Conservation (phyloP, 2,113 vertebrate genomes). For the Syngnathus floridae region DNA sequence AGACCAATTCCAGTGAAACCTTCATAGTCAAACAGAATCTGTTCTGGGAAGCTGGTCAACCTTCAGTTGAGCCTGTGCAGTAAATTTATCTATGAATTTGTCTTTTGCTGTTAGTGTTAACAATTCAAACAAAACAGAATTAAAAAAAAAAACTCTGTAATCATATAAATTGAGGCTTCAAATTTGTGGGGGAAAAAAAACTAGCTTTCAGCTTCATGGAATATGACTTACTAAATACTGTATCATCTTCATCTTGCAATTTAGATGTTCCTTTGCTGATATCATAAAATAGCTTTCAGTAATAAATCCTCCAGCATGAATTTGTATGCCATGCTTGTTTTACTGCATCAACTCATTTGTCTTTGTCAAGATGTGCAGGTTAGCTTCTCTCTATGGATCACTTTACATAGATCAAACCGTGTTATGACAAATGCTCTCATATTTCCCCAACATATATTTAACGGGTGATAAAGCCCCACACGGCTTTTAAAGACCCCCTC, state of each 20-base stretch:
- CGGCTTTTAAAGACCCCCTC: conserved; percentile 29
- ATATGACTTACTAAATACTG: neutral
- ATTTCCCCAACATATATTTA: conserved; percentile 60
- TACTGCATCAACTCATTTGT: conserved; percentile 8
- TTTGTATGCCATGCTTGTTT: neutral
- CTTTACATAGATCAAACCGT: conserved; percentile 10
- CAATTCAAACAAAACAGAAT: too few relatives aligned
- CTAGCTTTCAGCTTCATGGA: neutral
- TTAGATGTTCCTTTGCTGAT: neutral
- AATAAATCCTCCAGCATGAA: conserved; percentile 13
- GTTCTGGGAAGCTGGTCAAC: neutral
- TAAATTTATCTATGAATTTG: neutral
- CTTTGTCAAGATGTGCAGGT: neutral
- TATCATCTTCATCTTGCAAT: neutral
- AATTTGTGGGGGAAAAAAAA: too few relatives aligned
- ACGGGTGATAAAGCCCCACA: conserved; percentile 41
- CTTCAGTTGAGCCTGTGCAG: neutral
- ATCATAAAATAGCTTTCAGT: neutral
- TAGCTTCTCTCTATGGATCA: conserved; percentile 14
- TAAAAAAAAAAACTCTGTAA: neutral
- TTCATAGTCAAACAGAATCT: neutral
- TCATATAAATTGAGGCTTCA: neutral
- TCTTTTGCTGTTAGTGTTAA: neutral
- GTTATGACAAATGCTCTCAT: conserved; percentile 46
- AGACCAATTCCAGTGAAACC: neutral